These are phyloP conservation scores for Apostichopus parvimensis DNA, from an alignment of 35 echinoderm and acorn worm genomes.

Conservation along the genomic window DNA sequence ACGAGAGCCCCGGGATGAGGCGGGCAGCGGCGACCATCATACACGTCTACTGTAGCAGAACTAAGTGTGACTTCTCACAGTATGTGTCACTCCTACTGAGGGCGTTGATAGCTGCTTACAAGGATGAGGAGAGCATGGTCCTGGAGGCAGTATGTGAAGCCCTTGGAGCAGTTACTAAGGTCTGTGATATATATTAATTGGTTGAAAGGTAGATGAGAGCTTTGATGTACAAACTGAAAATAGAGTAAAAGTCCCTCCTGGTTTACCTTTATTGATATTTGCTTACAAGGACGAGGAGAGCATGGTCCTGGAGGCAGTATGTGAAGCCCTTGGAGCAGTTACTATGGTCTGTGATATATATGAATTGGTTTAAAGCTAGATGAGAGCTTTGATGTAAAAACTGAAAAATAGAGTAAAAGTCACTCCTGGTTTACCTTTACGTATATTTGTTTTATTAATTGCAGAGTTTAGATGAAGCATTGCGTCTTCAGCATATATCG, in stretches of 20 bases:
- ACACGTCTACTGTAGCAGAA: slow-evolving; percentile 84
- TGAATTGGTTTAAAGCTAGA: neutral
- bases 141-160: slow-evolving; percentile 84
- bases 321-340: slow-evolving; percentile 88
- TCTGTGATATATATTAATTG: neutral
- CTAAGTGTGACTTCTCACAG: slow-evolving; percentile 74
- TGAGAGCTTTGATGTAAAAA: neutral
- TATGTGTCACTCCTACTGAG: slow-evolving; percentile 74
- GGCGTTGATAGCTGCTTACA: slow-evolving; percentile 76
- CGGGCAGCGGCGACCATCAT: slow-evolving; percentile 80
- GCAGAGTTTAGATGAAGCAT: slow-evolving; percentile 77
- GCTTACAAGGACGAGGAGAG: slow-evolving; percentile 77
- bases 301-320: slow-evolving; percentile 70
- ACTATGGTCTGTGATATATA: neutral
- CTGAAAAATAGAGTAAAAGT: too few species aligned
- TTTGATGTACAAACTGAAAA: too few species aligned
- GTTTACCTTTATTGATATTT: too few species aligned
- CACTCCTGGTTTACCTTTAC: too few species aligned
- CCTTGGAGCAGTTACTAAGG: slow-evolving; percentile 92
- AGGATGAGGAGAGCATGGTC: slow-evolving; percentile 69
- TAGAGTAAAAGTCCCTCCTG: too few species aligned
- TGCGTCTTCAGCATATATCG: slow-evolving; percentile 79
- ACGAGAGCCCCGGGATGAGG: slow-evolving; percentile 65
- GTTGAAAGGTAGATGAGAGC: neutral
- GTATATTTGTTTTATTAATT: neutral